These are phyloP conservation scores for Turnix velox DNA, from an alignment of 2,113 vertebrate genomes.

Conservation along the genomic window DNA sequence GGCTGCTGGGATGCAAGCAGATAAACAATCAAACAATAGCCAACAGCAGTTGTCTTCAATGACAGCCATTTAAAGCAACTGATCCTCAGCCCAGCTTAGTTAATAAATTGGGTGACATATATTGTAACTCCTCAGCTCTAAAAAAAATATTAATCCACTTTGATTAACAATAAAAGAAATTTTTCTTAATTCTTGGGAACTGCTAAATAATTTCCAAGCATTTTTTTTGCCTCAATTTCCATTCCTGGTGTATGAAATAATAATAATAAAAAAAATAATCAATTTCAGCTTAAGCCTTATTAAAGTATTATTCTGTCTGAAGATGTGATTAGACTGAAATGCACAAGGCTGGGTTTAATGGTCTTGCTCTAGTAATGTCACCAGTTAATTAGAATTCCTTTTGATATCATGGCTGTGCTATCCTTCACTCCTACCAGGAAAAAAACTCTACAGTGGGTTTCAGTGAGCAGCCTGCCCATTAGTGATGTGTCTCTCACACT, in stretches of 20 bases:
- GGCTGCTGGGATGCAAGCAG: neutral
- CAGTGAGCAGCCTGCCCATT: neutral
- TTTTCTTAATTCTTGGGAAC: conserved; percentile 7
- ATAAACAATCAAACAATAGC: neutral
- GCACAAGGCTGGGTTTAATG: neutral
- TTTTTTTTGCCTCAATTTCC: conserved; percentile 21
- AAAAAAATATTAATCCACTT: neutral
- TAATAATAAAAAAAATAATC: neutral
- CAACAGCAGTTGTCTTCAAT: neutral
- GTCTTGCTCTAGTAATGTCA: neutral
- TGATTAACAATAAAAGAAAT: neutral
- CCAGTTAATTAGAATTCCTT: neutral
- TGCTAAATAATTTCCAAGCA: neutral
- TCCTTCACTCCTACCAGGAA: neutral
- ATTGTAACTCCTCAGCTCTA: neutral
- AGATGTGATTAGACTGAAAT: conserved; percentile 32
- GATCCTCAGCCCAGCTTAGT: neutral
- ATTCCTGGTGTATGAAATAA: neutral
- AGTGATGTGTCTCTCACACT: neutral
- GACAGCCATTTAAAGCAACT: neutral
- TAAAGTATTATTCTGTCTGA: conserved; percentile 32
- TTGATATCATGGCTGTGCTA: neutral
- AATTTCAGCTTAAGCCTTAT: conserved; percentile 31
- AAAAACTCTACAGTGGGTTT: neutral
- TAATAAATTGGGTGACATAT: neutral